phyloP scores from a whole-genome alignment of 2,113 vertebrate genomes.

The Asarcornis scutulata region DNA sequence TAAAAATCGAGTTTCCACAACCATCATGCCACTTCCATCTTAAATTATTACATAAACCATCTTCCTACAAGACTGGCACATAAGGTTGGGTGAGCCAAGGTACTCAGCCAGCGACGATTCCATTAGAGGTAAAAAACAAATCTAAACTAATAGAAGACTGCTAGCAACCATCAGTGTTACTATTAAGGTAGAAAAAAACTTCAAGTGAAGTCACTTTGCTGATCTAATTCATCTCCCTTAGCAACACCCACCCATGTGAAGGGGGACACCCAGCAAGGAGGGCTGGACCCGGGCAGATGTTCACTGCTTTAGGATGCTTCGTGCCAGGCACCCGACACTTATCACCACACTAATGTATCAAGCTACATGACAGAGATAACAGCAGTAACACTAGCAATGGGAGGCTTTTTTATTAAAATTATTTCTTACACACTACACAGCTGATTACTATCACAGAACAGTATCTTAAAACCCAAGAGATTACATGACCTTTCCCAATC shows the following conservation, averaged over 20 bases:
- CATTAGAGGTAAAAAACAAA: too few species aligned
- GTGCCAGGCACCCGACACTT: neutral
- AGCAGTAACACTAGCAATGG: neutral
- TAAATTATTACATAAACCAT: neutral
- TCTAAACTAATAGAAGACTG: neutral
- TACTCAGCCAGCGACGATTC: neutral
- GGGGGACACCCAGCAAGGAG: neutral
- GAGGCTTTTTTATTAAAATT: neutral
- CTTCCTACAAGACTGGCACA: neutral
- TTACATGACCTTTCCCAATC: too few species aligned
- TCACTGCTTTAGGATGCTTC: neutral
- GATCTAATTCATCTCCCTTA: neutral
- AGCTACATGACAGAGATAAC: neutral
- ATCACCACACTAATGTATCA: fast-evolving
- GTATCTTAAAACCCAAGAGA: neutral
- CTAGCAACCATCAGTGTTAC: neutral
- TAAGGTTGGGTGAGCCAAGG: neutral
- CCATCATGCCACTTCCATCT: neutral
- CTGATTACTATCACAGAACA: neutral
- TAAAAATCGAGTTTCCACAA: neutral
- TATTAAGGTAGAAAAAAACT: neutral
- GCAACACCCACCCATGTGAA: neutral
- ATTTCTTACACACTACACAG: neutral
- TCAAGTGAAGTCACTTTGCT: neutral
- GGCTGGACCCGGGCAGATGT: neutral